Base-by-base conservation (phyloP, 1,140 invertebrate species). In the Atta colombica region DNA sequence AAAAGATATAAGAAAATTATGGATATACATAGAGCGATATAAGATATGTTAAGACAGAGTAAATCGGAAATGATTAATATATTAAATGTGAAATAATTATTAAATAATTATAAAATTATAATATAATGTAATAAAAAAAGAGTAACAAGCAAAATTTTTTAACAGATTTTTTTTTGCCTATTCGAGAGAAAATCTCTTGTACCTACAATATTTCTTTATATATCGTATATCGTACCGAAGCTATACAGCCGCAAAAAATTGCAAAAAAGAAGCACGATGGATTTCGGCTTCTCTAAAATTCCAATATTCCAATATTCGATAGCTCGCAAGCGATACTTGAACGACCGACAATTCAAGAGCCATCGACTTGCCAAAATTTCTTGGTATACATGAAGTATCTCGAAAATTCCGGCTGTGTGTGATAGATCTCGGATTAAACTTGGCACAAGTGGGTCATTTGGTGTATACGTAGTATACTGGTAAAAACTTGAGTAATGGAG, bases 351-450 rank as follows among this genome's bases (percentile, higher is more conserved):
- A 84, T 84, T 84, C 80, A 84, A 84, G 39, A 55, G 55, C 80
- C 55, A 84, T 84, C 69, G 60, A 18, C 55, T 74, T n/a, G 39
- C 69, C 69, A 39, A 84, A 84, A 74, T 75, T 84, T 75, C 80
- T 84, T 51, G 80, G n/a, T 61, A 49, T 35, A 74, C 53, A 51
- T 45, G 35, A 7, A 72, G 39, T 21, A 75, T 75, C 69, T 71
- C 58, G 69, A 58, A 84, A 84, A 84, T 84, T 58, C 49, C 63
- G 25, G n/a, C 53, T 45, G 55, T 74, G 80, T 45, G 55, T 74
- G 80, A 84, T 84, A 63, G 80, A 84, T 84, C 80, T 74, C 69
- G 80, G 80, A 84, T 84, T 74, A 84, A 74, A 58, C 80, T 84
- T 72, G 39, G 66, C 55, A 28, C 80, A 84, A 84, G 80, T 84